Evolutionary conservation across 2,113 vertebrate genomes (phyloP), one percentile per base, ranked within the genome.

Genomic region (Alethe castanea): DNA sequence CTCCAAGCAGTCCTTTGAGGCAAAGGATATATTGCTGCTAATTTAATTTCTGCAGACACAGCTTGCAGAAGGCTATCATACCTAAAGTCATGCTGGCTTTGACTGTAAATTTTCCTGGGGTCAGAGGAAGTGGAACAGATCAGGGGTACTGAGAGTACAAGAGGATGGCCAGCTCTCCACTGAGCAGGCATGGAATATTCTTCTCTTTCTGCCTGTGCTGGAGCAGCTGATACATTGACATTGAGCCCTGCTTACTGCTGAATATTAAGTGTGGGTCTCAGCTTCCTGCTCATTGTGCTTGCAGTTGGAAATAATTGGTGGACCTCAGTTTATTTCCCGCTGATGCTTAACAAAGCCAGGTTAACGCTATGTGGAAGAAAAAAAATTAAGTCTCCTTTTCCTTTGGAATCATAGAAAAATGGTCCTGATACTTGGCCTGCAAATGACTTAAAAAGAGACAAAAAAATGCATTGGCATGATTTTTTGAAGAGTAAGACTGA

Each of bases 1-100:
- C 54, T 77, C 54, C 20, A 2, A 0, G 0, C 61, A 40, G 81
- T 92, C 94, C 89, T 91, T 91, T 80, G 87, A 95, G 94, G 87
- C 71, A 70, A 62, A 74, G 74, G n/a, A 91, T 92, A 56, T 70
- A 92, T 69, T 88, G 81, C 85, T 78, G 90, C 36, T 88, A 44
- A 91, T 92, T 95, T 91, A 33, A 85, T 93, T 91, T 88, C 85
- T 93, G 64, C 78, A 92, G 91, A 81, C 81, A 74, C 56, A 91
- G 86, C 44, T 86, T 79, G 65, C 52, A 80, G 81, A 66, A 92
- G 76, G 70, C 57, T 90, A 19, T 81, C 78, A 42, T 85, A 45
- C 79, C 36, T 74, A 57, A 89, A 81, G 70, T 73, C 52, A 2
- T 45, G 13, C 57, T 80, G 84, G 40, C 74, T 85, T 95, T 62